phyloP scores from a whole-genome alignment of 2,113 vertebrate genomes.

The Aphelocoma coerulescens region DNA sequence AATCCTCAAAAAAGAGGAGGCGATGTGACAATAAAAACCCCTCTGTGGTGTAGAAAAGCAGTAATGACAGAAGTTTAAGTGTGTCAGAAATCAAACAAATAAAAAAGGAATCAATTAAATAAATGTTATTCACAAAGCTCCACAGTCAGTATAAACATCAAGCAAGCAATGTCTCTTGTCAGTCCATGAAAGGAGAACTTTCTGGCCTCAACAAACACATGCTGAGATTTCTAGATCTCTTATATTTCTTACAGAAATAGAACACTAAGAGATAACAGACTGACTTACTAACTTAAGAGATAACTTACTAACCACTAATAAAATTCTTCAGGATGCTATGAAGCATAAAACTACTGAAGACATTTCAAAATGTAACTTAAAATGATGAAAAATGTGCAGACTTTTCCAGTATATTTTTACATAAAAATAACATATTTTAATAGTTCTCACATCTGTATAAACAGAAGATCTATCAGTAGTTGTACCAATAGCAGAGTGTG shows the following conservation, averaged over 20 bases:
- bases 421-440: background rate
- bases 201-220: constrained; percentile 2
- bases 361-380: background rate
- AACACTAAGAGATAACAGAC: background rate
- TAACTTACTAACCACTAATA: constrained; percentile 1
- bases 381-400: background rate
- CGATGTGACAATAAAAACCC: background rate
- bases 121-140: background rate
- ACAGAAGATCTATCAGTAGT: background rate
- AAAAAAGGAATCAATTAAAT: constrained; percentile 7
- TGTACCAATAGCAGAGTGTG: background rate
- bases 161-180: background rate
- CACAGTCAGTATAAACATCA: constrained; percentile 15
- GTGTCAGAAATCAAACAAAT: background rate
- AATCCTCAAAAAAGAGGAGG: background rate
- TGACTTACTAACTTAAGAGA: background rate
- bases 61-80: background rate
- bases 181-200: constrained; percentile 37
- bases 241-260: constrained; percentile 27
- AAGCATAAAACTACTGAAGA: background rate
- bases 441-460: background rate
- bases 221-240: constrained; percentile 35
- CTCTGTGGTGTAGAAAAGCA: background rate
- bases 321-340: background rate
- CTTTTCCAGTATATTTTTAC: background rate